Base-by-base conservation (phyloP, 1,140 invertebrate species). In the Metopolophium dirhodum region DNA sequence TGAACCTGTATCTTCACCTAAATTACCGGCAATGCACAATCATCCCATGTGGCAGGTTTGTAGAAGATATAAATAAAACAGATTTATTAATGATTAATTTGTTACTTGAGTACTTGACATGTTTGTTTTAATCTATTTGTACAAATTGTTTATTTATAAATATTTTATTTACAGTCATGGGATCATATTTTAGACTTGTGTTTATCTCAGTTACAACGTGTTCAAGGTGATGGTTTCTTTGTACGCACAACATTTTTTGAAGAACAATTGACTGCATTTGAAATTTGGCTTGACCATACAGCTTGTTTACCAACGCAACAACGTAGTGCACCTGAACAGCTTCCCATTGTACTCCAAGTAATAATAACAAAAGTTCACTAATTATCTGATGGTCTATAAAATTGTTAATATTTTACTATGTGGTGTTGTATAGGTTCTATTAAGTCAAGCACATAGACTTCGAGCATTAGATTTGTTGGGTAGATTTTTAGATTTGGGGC, bases 251-350 rank as follows among this genome's bases (percentile, higher is more conserved):
- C 98, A 57, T 99, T 99, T 96, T 99, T 99, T 95, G 98, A 99
- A 95, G 98, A 99, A 95, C 99, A 99, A 96, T 96, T 99, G 85
- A 99, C 99, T 45, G 99, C 99, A n/a, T 99, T 99, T 95, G 97
- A 99, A 96, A 97, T 98, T 35, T 99, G 99, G 99, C 96, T 99
- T 6, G 97, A 97, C 49, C 91, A 93, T 35, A 93, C 91, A 41
- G 49, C 91, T 57, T 93, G 91, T 86, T 96, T 98, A 91, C 98
- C 97, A 61, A 97, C 97, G 11, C 97, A 97, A 94, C 96, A 96
- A 93, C 96, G 98, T 3, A 96, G 96, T 94, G 98, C 98, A 89
- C 99, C 99, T 0, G 98, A 99, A 95, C 99, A 99, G 95, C 96
- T 99, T 93, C 99, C 99, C 3, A 99, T 99, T 95, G 98, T 99